Conservation (phyloP, 2,797 vertebrate genomes). For the Pseudotriccus pelzelni region DNA sequence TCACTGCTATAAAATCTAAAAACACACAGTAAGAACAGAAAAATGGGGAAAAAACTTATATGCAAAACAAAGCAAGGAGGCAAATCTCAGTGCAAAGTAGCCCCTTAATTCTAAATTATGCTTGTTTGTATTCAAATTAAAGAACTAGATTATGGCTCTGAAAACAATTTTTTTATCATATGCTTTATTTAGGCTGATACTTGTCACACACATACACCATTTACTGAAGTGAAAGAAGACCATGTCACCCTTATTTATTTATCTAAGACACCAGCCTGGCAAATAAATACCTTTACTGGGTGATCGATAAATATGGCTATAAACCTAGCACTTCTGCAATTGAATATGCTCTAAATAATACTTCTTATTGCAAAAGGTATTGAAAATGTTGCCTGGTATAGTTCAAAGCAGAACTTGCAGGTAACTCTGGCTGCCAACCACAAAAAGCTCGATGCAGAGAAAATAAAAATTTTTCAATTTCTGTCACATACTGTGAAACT, state of each 20-base stretch:
- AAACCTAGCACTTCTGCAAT: background rate
- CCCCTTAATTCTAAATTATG: constrained; percentile 6
- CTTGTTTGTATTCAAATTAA: constrained; percentile 19
- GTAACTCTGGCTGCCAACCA: background rate
- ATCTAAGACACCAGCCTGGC: background rate
- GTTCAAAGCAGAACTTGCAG: background rate
- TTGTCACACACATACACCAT: background rate
- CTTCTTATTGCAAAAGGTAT: background rate
- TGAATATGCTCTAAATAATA: background rate
- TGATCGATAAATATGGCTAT: background rate
- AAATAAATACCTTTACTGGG: background rate
- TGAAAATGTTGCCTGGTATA: background rate
- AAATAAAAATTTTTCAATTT: background rate
- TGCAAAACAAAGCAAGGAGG: background rate
- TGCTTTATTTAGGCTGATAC: background rate
- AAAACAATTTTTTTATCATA: background rate
- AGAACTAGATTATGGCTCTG: background rate
- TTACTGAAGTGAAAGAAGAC: background rate
- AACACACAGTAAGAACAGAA: background rate
- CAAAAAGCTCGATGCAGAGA: background rate
- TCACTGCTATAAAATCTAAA: background rate
- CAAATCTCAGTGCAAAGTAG: background rate
- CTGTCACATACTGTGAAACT: constrained; percentile 7
- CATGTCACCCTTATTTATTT: background rate
- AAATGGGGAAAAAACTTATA: background rate